Conservation (phyloP, 2,888 invertebrate genomes). For the Dasypolia templi region DNA sequence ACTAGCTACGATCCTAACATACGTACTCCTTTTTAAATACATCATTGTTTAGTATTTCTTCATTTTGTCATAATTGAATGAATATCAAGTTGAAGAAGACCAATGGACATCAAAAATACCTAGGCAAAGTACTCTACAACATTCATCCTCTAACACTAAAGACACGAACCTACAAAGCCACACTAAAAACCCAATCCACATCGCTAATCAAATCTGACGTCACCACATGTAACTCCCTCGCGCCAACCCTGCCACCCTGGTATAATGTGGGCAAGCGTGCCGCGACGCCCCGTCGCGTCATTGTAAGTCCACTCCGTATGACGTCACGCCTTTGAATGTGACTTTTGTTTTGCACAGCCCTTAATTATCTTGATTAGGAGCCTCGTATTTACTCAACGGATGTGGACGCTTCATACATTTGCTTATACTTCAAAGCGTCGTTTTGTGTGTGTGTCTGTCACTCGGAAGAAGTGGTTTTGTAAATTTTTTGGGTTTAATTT, state of each 20-base stretch:
- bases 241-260: slow-evolving; percentile 79
- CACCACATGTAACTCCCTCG: slow-evolving; percentile 41
- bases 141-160: slow-evolving; percentile 10
- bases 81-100: not conserved
- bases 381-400: slow-evolving; percentile 67
- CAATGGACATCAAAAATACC: not conserved
- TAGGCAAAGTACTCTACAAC: not conserved
- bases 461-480: slow-evolving; percentile 12
- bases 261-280: slow-evolving; percentile 75
- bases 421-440: slow-evolving; percentile 27
- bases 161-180: slow-evolving; percentile 6
- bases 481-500: slow-evolving; percentile 23
- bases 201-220: slow-evolving; percentile 50
- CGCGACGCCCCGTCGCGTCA: slow-evolving; percentile 78
- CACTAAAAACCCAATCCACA: slow-evolving; percentile 49
- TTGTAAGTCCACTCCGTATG: slow-evolving; percentile 76
- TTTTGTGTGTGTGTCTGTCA: slow-evolving; percentile 16
- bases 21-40: not conserved
- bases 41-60: not conserved
- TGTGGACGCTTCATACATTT: slow-evolving; percentile 40
- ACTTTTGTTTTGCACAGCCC: slow-evolving; percentile 82
- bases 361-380: slow-evolving; percentile 86
- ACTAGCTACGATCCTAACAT: too few species aligned
- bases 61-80: not conserved
- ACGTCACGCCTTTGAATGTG: slow-evolving; percentile 79